These are phyloP conservation scores for Peromyscus californicus DNA, from an alignment of 2,113 vertebrate genomes.

Conservation along the genomic window DNA sequence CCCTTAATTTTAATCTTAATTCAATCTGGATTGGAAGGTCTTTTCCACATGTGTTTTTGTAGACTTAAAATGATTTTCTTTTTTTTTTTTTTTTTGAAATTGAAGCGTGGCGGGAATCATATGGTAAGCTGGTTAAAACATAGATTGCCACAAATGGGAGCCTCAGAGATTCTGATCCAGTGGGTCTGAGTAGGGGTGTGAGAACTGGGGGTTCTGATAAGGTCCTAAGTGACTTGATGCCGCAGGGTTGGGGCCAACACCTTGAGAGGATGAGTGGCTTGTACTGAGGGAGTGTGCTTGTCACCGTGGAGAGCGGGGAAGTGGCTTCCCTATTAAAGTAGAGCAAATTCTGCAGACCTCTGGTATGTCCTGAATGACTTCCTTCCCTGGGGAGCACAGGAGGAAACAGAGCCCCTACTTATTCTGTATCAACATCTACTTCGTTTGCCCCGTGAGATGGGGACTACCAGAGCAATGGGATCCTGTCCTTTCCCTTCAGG, in stretches of 20 bases:
- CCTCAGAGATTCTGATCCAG: not conserved
- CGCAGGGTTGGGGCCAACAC: not conserved
- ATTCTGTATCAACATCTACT: not conserved
- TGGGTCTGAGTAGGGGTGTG: not conserved
- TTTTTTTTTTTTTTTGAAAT: not conserved
- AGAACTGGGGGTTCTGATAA: not conserved
- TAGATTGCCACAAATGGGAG: not conserved
- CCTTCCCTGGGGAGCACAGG: not conserved
- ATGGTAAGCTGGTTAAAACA: not conserved
- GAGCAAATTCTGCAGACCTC: not conserved
- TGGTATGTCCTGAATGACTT: not conserved
- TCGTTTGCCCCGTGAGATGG: not conserved
- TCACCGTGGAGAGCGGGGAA: not conserved
- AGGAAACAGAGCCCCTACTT: not conserved
- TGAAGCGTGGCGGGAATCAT: not conserved
- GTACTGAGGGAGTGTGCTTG: not conserved
- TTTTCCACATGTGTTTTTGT: conserved; percentile 15
- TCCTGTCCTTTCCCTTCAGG: not conserved
- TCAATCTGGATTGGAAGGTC: conserved; percentile 51
- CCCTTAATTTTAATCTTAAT: conserved; percentile 65
- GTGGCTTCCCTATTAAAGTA: not conserved
- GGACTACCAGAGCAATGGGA: not conserved
- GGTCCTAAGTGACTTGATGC: not conserved
- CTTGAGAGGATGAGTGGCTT: conserved; percentile 21
- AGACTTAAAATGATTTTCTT: not conserved